These are phyloP conservation scores for Ophion obscuratus DNA, from an alignment of 2,888 invertebrate species.

Conservation along the genomic window DNA sequence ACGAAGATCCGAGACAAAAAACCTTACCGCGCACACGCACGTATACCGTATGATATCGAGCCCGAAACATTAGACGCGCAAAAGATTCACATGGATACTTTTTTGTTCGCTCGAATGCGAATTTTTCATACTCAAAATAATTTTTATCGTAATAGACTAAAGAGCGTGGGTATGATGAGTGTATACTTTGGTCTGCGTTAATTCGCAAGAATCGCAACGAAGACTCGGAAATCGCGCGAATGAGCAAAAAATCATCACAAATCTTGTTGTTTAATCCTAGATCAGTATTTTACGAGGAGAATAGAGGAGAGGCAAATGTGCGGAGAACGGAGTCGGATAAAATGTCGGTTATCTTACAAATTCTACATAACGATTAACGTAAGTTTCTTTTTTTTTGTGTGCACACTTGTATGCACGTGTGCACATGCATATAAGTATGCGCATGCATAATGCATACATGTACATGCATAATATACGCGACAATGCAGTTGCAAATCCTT, in stretches of 20 bases:
- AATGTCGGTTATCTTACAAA: neutral
- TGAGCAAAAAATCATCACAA: conserved; percentile 54
- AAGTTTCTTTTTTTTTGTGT: neutral
- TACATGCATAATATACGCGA: conserved; percentile 3
- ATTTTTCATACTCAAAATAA: conserved; percentile 25
- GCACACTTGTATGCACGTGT: neutral
- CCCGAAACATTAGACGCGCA: conserved; percentile 6
- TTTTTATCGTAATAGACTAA: conserved; percentile 43
- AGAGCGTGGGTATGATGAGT: conserved; percentile 7
- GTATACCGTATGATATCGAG: conserved; percentile 55
- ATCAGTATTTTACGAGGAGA: conserved; percentile 58
- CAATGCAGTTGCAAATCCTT: conserved; percentile 48
- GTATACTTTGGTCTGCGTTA: conserved; percentile 26
- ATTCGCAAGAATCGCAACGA: conserved; percentile 17
- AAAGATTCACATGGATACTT: conserved; percentile 22
- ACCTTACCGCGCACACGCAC: conserved; percentile 18
- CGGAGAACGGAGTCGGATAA: conserved; percentile 19
- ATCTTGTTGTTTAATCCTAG: conserved; percentile 64
- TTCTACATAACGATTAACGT: neutral
- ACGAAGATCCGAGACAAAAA: conserved; percentile 1
- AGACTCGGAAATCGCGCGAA: conserved; percentile 37
- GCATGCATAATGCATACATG: neutral
- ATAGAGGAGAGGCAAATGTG: conserved; percentile 13
- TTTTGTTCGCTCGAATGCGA: neutral
- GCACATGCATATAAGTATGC: neutral